Base-by-base conservation (phyloP, 2,113 vertebrate species). In the Archocentrus centrarchus region DNA sequence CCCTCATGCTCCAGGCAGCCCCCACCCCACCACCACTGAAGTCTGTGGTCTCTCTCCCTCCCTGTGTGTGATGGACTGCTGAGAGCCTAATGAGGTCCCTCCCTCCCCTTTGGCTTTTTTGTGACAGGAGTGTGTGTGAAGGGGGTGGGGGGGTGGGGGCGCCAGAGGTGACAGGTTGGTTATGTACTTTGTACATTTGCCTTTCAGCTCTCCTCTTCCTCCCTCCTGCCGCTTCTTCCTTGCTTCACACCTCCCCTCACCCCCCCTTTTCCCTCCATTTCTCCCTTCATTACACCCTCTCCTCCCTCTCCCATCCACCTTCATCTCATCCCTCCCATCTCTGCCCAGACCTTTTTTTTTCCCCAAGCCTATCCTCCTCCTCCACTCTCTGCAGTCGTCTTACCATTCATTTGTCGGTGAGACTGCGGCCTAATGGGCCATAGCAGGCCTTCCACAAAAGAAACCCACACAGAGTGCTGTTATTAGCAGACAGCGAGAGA, bases 161-260 rank as follows among this genome's bases (percentile, higher is more conserved):
- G 79, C 83, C 81, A 79, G 88, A 89, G 91, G 86, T 94, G 94
- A 94, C 93, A 92, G 91, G 90, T 92, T 94, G 91, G 91, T 95
- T 96, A 92, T 94, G 92, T 95, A 93, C 91, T 91, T 93, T 92
- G 90, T 90, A 93, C 92, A 91, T 93, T 95, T 92, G 88, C 86
- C 89, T 91, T 92, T 94, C 81, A 92, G 90, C 89, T 81, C 88
- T 80, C 61, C 57, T 81, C 84, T 80, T 77, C 85, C 70, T 84
- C 75, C 82, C 59, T 57, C 30, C 64, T 79, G 59, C 64, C 82
- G 27, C 58, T n/a, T 81, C 80, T 44, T 73, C 75, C 84, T 85
- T 78, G 32, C 89, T 63, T 88, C 81, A 77, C 79, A 79, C 82
- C 62, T 87, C 66, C 59, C 17, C 59, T 32, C 79, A 30, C 55